Base-by-base conservation (phyloP, 2,888 invertebrate genomes). In the Stramonita haemastoma region DNA sequence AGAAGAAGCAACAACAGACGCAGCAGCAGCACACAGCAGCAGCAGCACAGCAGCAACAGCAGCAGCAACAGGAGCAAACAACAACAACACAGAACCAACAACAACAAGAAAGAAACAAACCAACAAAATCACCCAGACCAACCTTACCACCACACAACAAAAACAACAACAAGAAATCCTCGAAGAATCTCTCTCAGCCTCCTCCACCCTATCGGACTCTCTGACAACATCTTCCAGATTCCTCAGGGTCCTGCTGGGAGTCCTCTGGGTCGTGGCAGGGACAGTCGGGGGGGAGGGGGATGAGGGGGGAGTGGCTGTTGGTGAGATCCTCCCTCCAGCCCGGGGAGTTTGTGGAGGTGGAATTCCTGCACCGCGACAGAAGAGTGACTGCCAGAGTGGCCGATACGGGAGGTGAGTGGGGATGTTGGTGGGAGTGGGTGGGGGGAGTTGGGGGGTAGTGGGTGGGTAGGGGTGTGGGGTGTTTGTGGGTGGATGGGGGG, bases 341-440 rank as follows among this genome's bases (percentile, higher is more conserved):
- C 11, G 90, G 90, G 8, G 91, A 89, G 56, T 81, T 90, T 56
- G 91, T 87, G 32, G 86, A 88, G 15, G 83, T 90, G 70, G 86
- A 89, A 56, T 89, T 86, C 90, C 73, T 79, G 13, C 90, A 86
- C 34, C 86, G 87, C 6, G 83, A 81, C 60, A 86, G 56, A 34
- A 56, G 84, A 4, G 87, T 86, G n/a, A 19, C 89, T 83, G 86
- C 89, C 73, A 87, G 87, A 36, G 83, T 91, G 29, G 89, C 89
- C 17, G 91, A 91, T 73, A 91, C 91, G 13, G 91, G 91, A 70
- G 91, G 91, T 91, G 79, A 86, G 89, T 83, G 73, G 66, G 26
- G 66, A 15, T 4, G n/a, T n/a, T n/a, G 46, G 46, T 2, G 46
- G 46, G 46, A 8, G 46, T 2, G 46, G 46, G 46, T 2, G 46